These are phyloP conservation scores for Zeus faber DNA, from an alignment of 2,113 vertebrate species.

Conservation along the genomic window DNA sequence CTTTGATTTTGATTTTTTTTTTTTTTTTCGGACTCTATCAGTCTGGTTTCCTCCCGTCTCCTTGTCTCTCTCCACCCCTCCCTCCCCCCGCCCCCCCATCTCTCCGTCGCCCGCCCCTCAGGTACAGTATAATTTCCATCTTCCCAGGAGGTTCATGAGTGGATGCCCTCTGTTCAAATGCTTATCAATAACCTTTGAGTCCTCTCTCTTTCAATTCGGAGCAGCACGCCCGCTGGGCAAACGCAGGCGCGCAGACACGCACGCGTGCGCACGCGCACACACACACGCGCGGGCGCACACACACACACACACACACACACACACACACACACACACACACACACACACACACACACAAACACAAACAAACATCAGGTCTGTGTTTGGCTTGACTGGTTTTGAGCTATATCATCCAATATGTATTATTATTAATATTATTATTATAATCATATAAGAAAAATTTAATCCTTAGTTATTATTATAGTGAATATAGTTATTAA, in stretches of 20 bases:
- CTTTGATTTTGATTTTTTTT: slow-evolving; percentile 24
- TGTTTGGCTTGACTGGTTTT: not conserved
- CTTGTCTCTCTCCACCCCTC: slow-evolving; percentile 31
- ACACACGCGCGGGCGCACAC: not conserved
- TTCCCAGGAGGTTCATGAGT: slow-evolving; percentile 72
- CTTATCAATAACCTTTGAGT: slow-evolving; percentile 80
- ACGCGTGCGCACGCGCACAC: slow-evolving; percentile 16
- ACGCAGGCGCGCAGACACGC: slow-evolving; percentile 36
- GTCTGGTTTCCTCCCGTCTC: slow-evolving; percentile 10
- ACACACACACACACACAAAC: slow-evolving; percentile 8
- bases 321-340: slow-evolving; percentile 2
- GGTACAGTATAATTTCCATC: slow-evolving; percentile 71
- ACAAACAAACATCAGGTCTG: not conserved
- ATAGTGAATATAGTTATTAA: not conserved
- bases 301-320: not conserved
- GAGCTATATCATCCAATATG: too few relatives aligned
- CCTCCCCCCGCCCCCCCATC: slow-evolving; percentile 35
- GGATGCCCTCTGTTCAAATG: slow-evolving; percentile 74
- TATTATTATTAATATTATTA: not conserved
- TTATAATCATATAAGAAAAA: not conserved
- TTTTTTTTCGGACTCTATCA: slow-evolving; percentile 7
- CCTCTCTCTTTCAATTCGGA: slow-evolving; percentile 63
- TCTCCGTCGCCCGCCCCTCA: slow-evolving; percentile 54
- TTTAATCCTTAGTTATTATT: not conserved
- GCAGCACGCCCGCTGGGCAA: slow-evolving; percentile 50